A percentile compares a stretch with the other conserved stretches of the same genome.
These are phyloP conservation scores for Brotula barbata DNA, from an alignment of 2,797 vertebrate genomes.

Conservation along the genomic window DNA sequence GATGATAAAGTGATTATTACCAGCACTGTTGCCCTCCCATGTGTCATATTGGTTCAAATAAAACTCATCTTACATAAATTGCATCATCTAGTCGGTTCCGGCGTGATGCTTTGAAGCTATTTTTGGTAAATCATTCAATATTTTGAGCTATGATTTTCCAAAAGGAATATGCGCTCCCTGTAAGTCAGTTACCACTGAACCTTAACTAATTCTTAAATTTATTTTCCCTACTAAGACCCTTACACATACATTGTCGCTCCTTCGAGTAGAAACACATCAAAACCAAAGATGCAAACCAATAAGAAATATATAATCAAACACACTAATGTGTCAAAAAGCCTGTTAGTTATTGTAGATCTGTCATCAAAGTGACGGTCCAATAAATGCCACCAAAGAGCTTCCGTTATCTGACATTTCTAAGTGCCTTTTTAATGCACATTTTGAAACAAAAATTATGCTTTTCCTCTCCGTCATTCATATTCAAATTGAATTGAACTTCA, in stretches of 20 bases:
- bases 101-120: constrained; percentile 1
- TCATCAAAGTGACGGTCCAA: not conserved
- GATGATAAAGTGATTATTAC: not conserved
- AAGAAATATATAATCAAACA: not conserved
- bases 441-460: too few relatives aligned
- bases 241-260: too few relatives aligned
- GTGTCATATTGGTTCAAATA: not conserved
- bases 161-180: too few relatives aligned
- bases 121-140: not conserved
- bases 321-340: not conserved
- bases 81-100: not conserved
- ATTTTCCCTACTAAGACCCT: too few relatives aligned
- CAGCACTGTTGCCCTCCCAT: not conserved
- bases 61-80: not conserved
- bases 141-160: not conserved
- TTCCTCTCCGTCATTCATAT: too few relatives aligned
- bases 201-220: not conserved
- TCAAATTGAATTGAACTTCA: constrained; percentile 21
- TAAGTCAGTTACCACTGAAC: too few relatives aligned
- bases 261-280: not conserved
- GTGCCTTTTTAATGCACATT: not conserved
- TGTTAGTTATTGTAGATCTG: not conserved
- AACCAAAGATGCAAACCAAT: too few relatives aligned
- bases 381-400: not conserved
- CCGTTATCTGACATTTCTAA: constrained; percentile 19